Evolutionary conservation across 2,113 vertebrate genomes (phyloP).

Genomic region (Gopherus evgoodei): DNA sequence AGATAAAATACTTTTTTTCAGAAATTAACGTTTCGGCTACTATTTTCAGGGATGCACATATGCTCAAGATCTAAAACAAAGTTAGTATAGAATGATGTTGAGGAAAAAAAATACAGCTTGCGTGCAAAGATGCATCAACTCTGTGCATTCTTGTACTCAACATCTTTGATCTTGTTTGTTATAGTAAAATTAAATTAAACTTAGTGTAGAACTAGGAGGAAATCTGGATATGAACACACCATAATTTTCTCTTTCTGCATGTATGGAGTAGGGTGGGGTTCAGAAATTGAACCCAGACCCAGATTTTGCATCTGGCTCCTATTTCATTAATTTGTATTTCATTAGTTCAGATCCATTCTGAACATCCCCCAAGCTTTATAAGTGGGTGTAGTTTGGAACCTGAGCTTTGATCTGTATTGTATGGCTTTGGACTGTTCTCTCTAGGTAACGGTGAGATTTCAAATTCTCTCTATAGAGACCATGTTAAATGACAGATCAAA

Average conservation of each 20-base stretch:
- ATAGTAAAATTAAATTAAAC: background rate
- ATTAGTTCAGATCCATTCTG: background rate
- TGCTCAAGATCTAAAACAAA: background rate
- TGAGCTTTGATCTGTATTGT: background rate
- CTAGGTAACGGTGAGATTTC: background rate
- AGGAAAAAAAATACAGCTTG: background rate
- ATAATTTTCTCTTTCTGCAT: background rate
- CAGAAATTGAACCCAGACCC: background rate
- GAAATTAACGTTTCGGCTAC: background rate
- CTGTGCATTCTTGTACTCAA: accelerated
- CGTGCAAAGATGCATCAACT: background rate
- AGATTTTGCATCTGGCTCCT: background rate
- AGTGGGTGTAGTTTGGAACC: background rate
- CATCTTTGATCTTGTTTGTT: background rate
- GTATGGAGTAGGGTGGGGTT: background rate
- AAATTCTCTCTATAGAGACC: background rate
- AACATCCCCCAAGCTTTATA: background rate
- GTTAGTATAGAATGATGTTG: background rate
- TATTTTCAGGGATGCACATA: background rate
- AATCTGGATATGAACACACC: background rate
- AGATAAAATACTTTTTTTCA: background rate
- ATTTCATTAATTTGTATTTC: background rate
- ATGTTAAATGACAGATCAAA: background rate
- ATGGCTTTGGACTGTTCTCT: background rate
- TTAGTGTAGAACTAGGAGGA: background rate